phyloP scores from a whole-genome alignment of 1,140 invertebrate species.

The Charaxes varanes region DNA sequence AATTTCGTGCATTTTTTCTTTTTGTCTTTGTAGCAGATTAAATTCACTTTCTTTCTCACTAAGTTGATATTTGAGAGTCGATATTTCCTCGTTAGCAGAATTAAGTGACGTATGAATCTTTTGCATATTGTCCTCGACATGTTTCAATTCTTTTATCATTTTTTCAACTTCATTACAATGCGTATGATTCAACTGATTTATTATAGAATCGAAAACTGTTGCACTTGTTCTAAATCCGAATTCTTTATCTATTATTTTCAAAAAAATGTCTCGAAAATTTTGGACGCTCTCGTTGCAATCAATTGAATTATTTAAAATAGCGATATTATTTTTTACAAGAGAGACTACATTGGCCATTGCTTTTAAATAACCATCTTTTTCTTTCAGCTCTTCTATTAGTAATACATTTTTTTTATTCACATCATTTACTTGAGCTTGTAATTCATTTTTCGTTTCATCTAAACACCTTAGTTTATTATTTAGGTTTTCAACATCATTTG shows the following conservation, averaged over 20 bases:
- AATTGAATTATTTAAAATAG: conserved; percentile 9
- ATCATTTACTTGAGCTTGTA: conserved; percentile 31
- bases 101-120: conserved; percentile 26
- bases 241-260: conserved; percentile 39
- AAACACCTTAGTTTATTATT: conserved; percentile 49
- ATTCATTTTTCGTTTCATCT: conserved; percentile 35
- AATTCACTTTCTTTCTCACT: conserved; percentile 43
- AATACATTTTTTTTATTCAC: conserved; percentile 25
- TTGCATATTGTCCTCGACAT: conserved; percentile 30
- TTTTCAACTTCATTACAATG: conserved; percentile 25
- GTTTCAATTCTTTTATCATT: conserved; percentile 27
- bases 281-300: too few species aligned
- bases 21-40: conserved; percentile 40
- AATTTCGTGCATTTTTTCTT: conserved; percentile 51
- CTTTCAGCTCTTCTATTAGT: conserved; percentile 26
- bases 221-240: conserved; percentile 33
- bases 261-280: conserved; percentile 38
- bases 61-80: conserved; percentile 32
- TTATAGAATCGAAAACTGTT: conserved; percentile 34
- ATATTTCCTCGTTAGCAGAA: conserved; percentile 27
- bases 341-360: conserved; percentile 24
- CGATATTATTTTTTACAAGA: conserved; percentile 20
- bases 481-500: conserved; percentile 50
- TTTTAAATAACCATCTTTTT: conserved; percentile 29
- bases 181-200: conserved; percentile 19